Conservation (phyloP, 1,140 invertebrate species). For the Hirudo medicinalis region DNA sequence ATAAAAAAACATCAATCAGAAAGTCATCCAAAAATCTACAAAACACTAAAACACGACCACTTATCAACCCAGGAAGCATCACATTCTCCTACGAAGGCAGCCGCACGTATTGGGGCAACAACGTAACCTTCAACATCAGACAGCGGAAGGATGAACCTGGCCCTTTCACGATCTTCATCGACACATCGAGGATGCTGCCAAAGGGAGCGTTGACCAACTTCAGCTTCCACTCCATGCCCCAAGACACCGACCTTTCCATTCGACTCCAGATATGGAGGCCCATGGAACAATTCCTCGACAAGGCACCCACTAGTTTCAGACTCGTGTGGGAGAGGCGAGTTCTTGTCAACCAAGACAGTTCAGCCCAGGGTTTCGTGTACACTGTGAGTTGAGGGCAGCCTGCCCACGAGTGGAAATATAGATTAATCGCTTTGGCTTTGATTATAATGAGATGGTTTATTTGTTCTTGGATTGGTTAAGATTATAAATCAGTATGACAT, state of each 20-base stretch:
- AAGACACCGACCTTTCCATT: not conserved
- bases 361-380: not conserved
- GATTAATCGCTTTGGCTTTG: too few species aligned
- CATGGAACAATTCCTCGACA: not conserved
- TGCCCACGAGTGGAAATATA: too few species aligned
- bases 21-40: not conserved
- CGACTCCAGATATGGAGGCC: not conserved
- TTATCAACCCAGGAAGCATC: not conserved
- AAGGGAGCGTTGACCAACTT: not conserved
- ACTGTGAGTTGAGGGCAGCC: not conserved
- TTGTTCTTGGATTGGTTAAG: too few species aligned
- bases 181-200: not conserved
- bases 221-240: slow-evolving; percentile 2
- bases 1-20: not conserved
- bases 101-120: not conserved
- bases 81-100: not conserved
- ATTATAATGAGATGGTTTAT: too few species aligned
- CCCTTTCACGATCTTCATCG: not conserved
- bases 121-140: not conserved
- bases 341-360: not conserved
- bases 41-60: not conserved
- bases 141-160: not conserved
- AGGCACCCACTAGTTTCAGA: not conserved
- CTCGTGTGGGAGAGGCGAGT: slow-evolving; percentile 4
- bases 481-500: too few species aligned